These are phyloP conservation scores for Gibbula magus DNA, from an alignment of 2,888 invertebrate genomes.

Conservation along the genomic window DNA sequence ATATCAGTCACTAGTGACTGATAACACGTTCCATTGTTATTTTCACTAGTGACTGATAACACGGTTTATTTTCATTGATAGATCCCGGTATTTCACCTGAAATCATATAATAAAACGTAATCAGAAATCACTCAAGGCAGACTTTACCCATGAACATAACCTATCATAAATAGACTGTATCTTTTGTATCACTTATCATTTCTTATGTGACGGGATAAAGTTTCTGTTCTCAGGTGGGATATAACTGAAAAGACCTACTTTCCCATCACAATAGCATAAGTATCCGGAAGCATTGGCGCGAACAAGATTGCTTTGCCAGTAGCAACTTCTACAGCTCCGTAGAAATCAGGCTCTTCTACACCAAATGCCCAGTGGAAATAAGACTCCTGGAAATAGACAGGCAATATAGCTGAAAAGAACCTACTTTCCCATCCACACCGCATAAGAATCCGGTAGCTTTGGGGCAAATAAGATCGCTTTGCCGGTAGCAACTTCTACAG, in stretches of 20 bases:
- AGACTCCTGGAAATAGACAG: constrained; percentile 91
- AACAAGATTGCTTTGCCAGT: constrained; percentile 86
- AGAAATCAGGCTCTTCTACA: constrained; percentile 93
- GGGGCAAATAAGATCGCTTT: constrained; percentile 89
- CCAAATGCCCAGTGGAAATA: constrained; percentile 98
- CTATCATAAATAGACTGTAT: too few relatives aligned
- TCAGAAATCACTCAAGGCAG: too few relatives aligned
- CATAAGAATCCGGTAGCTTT: constrained; percentile 88
- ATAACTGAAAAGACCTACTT: constrained; percentile 74
- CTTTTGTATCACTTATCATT: too few relatives aligned
- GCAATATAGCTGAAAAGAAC: neutral
- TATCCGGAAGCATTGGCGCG: constrained; percentile 88
- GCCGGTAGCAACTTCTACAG: constrained; percentile 84
- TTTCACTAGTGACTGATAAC: too few relatives aligned
- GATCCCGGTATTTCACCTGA: too few relatives aligned
- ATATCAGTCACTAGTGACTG: too few relatives aligned
- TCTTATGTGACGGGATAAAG: too few relatives aligned
- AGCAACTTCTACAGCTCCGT: constrained; percentile 86
- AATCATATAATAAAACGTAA: too few relatives aligned
- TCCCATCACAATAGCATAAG: constrained; percentile 97
- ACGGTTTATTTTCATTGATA: too few relatives aligned
- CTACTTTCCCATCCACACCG: constrained; percentile 93
- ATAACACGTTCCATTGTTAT: too few relatives aligned
- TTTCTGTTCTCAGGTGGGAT: too few relatives aligned
- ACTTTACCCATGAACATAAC: too few relatives aligned